Conservation (phyloP, 2,888 invertebrate genomes). For the Ectropis crepuscularia region DNA sequence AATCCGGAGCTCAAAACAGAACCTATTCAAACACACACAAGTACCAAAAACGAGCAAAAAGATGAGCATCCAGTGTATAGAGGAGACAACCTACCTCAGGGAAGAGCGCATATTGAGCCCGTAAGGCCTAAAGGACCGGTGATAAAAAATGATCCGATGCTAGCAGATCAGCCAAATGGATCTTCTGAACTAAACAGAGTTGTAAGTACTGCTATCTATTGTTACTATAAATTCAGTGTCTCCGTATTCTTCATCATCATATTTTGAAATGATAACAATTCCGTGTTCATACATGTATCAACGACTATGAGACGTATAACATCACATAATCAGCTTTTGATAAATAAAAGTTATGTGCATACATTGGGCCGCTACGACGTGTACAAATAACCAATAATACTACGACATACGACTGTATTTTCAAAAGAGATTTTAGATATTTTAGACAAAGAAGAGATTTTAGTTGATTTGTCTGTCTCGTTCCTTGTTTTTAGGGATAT, state of each 20-base stretch:
- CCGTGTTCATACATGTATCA: too few species aligned
- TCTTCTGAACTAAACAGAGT: constrained; percentile 65
- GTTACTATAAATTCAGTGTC: not conserved
- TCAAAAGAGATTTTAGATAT: not conserved
- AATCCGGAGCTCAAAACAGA: constrained; percentile 59
- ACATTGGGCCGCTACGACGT: too few species aligned
- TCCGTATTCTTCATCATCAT: too few species aligned
- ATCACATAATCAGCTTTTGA: too few species aligned
- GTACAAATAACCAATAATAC: too few species aligned
- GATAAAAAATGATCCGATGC: constrained; percentile 70
- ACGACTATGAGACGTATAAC: too few species aligned
- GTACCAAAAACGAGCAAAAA: constrained; percentile 55
- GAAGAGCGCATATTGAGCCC: constrained; percentile 65
- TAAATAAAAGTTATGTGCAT: too few species aligned
- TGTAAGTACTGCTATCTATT: constrained; percentile 55
- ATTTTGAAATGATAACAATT: too few species aligned
- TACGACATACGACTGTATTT: too few species aligned
- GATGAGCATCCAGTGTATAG: constrained; percentile 69
- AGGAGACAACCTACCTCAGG: constrained; percentile 59
- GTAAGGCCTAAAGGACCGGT: constrained; percentile 62
- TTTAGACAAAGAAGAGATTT: not conserved
- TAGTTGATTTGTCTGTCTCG: not conserved
- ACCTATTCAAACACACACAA: constrained; percentile 51
- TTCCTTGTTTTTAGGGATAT: not conserved
- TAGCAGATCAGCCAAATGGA: constrained; percentile 65